phyloP scores from a whole-genome alignment of 2,113 vertebrate species.

The Cricetomys ansorgei region DNA sequence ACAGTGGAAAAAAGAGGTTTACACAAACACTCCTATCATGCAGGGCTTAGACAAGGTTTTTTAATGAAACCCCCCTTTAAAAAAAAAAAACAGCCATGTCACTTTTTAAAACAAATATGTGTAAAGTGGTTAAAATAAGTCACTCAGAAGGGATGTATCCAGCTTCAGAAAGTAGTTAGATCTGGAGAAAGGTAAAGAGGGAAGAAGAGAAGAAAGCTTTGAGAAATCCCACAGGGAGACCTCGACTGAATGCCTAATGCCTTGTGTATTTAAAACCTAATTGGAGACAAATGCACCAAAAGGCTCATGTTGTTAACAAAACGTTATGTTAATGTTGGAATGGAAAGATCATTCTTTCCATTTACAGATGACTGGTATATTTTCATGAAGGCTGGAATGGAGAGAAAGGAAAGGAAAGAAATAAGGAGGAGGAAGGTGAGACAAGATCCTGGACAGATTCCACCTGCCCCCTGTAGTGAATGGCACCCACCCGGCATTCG shows the following conservation, averaged over 20 bases:
- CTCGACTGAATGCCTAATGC: neutral
- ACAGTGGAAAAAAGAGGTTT: neutral
- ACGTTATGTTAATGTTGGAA: neutral
- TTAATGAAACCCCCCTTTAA: neutral
- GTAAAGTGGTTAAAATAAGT: neutral
- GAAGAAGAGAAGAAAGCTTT: neutral
- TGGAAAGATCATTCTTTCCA: slow-evolving; percentile 45
- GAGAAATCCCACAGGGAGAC: neutral
- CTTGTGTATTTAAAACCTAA: slow-evolving; percentile 9
- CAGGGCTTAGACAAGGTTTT: neutral
- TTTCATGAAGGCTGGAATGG: neutral
- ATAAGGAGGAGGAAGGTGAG: neutral
- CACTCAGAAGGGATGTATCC: neutral
- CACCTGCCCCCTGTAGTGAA: neutral
- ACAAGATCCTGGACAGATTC: neutral
- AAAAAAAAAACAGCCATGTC: neutral
- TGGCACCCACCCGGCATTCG: neutral
- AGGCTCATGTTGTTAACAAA: neutral
- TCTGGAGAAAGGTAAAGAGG: neutral
- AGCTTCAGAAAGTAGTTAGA: slow-evolving; percentile 10
- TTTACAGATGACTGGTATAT: slow-evolving; percentile 21
- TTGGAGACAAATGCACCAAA: neutral
- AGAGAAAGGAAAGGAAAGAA: neutral
- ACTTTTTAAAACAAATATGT: slow-evolving; percentile 41
- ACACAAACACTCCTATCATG: neutral